Evolutionary conservation across 2,888 invertebrate genomes (phyloP).

Genomic region (Stictocephala bisonia): DNA sequence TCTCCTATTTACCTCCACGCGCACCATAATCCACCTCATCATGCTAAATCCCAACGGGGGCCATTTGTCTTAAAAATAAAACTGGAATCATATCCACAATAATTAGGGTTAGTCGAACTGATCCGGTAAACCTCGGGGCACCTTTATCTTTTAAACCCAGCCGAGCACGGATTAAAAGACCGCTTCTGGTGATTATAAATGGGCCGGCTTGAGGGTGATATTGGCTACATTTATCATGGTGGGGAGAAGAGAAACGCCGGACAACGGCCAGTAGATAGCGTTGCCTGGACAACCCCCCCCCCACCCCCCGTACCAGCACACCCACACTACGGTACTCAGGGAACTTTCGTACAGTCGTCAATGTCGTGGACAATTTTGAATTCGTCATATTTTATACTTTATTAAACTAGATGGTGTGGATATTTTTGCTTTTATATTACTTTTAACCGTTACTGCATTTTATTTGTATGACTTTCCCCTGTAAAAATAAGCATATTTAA

Average conservation of each 20-base stretch:
- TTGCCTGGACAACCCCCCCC: conserved; percentile 40
- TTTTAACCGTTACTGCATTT: too few species aligned
- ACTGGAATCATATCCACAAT: conserved; percentile 1
- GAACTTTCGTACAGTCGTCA: too few species aligned
- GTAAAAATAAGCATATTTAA: too few species aligned
- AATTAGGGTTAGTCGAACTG: conserved; percentile 28
- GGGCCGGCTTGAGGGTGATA: conserved; percentile 48
- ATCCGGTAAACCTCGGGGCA: conserved; percentile 33
- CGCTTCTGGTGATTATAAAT: conserved; percentile 48
- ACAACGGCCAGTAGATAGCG: conserved; percentile 48
- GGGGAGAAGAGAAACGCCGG: conserved; percentile 37
- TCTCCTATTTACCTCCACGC: too few species aligned
- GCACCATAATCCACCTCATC: too few species aligned
- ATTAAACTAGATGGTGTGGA: too few species aligned
- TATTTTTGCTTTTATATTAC: too few species aligned
- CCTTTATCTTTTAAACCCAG: conserved; percentile 50
- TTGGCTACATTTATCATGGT: conserved; percentile 49
- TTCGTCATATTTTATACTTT: too few species aligned
- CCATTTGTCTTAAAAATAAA: conserved; percentile 25
- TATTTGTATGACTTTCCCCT: too few species aligned
- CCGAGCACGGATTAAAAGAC: conserved; percentile 43
- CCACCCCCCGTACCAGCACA: too few species aligned
- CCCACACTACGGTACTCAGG: too few species aligned
- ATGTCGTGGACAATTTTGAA: too few species aligned
- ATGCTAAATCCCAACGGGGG: not conserved